Evolutionary conservation across 1,140 invertebrate genomes (phyloP).

Genomic region (Drosophila guanche): DNA sequence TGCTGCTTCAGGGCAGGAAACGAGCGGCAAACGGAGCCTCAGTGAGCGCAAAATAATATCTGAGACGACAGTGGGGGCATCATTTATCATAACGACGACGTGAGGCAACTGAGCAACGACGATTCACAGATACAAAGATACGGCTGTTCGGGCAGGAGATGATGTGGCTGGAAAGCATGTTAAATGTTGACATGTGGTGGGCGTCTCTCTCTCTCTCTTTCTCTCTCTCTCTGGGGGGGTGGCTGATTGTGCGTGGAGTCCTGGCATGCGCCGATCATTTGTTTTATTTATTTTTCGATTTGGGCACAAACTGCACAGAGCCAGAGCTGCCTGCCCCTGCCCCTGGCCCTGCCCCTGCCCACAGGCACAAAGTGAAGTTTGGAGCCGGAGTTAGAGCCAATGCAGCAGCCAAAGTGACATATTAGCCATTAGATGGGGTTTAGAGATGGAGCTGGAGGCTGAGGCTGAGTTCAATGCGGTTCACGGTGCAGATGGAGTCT

Average conservation of each 20-base stretch:
- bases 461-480: slow-evolving; percentile 50
- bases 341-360: neutral
- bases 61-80: slow-evolving; percentile 63
- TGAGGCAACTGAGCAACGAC: slow-evolving; percentile 61
- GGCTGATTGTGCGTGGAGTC: slow-evolving; percentile 11
- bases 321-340: slow-evolving; percentile 1
- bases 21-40: slow-evolving; percentile 25
- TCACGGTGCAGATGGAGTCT: slow-evolving; percentile 54
- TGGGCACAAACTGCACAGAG: slow-evolving; percentile 53
- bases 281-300: slow-evolving; percentile 82
- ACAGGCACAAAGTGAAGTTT: neutral
- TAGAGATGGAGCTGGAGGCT: slow-evolving; percentile 2
- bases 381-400: slow-evolving; percentile 39
- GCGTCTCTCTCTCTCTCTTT: slow-evolving; percentile 23
- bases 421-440: slow-evolving; percentile 61
- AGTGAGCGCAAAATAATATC: slow-evolving; percentile 44
- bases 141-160: slow-evolving; percentile 28
- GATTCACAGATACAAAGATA: slow-evolving; percentile 49
- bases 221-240: slow-evolving; percentile 5
- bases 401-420: slow-evolving; percentile 75
- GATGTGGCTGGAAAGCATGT: slow-evolving; percentile 72
- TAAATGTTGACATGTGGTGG: slow-evolving; percentile 79
- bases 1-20: slow-evolving; percentile 23
- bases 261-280: slow-evolving; percentile 59
- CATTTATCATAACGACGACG: slow-evolving; percentile 81